These are phyloP conservation scores for Taenioides sp. DNA, from an alignment of 2,797 vertebrate genomes.

Conservation along the genomic window DNA sequence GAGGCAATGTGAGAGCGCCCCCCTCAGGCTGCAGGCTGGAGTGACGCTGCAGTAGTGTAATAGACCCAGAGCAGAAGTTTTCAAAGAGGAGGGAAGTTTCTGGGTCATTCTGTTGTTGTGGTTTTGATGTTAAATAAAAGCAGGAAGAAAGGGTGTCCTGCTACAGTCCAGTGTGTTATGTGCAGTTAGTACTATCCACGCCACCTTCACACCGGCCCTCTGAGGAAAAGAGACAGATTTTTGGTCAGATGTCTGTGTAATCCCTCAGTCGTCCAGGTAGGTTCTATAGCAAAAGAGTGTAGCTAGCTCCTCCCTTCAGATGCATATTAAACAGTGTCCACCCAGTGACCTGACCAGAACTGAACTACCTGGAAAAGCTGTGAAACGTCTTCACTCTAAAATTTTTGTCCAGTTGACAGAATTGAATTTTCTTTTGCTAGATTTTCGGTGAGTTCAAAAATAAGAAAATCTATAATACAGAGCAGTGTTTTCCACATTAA, in stretches of 20 bases:
- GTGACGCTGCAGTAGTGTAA: slow-evolving; percentile 72
- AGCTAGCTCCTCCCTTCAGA: no score
- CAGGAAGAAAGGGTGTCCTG: slow-evolving; percentile 44
- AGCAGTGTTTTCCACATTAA: no score
- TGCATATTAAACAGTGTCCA: no score
- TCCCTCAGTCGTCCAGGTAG: no score
- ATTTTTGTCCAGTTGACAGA: no score
- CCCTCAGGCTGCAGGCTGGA: slow-evolving; percentile 80
- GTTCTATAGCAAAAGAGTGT: no score
- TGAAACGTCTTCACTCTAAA: no score
- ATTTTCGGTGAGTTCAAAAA: no score
- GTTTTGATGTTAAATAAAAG: slow-evolving; percentile 36
- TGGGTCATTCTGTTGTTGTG: slow-evolving; percentile 19
- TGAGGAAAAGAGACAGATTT: slow-evolving; percentile 37
- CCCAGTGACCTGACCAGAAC: no score
- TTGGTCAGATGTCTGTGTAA: not conserved
- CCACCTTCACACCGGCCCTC: slow-evolving; percentile 74
- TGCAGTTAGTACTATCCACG: slow-evolving; percentile 68
- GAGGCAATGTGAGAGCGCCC: slow-evolving; percentile 72
- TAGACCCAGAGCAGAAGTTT: slow-evolving; percentile 71
- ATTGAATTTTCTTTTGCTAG: no score
- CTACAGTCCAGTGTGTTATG: slow-evolving; percentile 68
- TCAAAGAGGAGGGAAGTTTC: slow-evolving; percentile 71
- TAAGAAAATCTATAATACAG: no score
- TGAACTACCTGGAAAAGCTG: no score